Evolutionary conservation across 2,888 invertebrate genomes (phyloP).

Genomic region (Philhelius pedissequus): DNA sequence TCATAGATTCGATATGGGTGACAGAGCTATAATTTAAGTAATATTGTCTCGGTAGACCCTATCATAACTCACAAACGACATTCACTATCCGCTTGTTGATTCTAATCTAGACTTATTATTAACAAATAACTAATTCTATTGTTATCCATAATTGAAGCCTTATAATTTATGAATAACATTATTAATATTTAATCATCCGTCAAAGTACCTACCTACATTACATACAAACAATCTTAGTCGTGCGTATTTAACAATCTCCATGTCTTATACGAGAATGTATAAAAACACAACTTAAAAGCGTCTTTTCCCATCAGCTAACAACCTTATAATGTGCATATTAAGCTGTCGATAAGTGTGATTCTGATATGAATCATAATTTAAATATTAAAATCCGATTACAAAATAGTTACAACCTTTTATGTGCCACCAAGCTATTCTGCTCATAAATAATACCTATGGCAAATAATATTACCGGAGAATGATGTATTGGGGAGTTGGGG

Average conservation of each 20-base stretch:
- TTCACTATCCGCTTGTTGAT: not conserved
- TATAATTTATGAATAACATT: conserved; percentile 6
- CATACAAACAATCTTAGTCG: conserved; percentile 20
- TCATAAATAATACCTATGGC: conserved; percentile 20
- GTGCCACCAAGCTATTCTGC: not conserved
- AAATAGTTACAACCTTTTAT: conserved; percentile 19
- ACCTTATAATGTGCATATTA: conserved; percentile 17
- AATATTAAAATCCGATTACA: conserved; percentile 50
- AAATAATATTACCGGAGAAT: not conserved
- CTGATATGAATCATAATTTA: conserved; percentile 37
- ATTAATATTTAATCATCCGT: conserved; percentile 29
- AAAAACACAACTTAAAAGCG: conserved; percentile 5
- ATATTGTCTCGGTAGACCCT: not conserved
- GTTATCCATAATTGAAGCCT: conserved; percentile 26
- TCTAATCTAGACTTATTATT: conserved; percentile 24
- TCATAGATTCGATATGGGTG: not conserved
- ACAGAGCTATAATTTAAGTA: not conserved
- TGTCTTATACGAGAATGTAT: not conserved
- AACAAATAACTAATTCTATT: conserved; percentile 35
- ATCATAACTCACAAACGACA: not conserved
- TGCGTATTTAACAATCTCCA: conserved; percentile 18
- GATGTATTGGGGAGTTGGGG: not conserved
- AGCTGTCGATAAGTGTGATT: conserved; percentile 19
- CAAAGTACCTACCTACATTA: not conserved
- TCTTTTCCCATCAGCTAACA: not conserved